These are phyloP conservation scores for Coranthus polyacanthus DNA, from an alignment of 2,797 vertebrate genomes.

Conservation along the genomic window DNA sequence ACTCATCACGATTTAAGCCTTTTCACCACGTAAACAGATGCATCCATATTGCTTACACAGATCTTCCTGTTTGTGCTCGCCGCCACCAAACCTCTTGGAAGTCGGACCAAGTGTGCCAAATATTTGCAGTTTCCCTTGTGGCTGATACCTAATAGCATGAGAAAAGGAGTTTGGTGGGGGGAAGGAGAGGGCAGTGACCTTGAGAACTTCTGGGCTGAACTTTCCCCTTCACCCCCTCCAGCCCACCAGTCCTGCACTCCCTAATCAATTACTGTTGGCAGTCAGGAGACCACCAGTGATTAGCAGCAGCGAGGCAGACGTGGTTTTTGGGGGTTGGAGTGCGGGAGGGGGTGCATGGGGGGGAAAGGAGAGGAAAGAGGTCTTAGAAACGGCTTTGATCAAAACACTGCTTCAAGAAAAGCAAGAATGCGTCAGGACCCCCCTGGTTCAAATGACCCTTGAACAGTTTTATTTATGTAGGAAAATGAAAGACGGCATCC, in stretches of 20 bases:
- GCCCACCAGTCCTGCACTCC: constrained; percentile 71
- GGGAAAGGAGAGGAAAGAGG: constrained; percentile 57
- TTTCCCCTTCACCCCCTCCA: constrained; percentile 70
- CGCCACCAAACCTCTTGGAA: constrained; percentile 68
- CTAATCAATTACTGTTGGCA: constrained; percentile 88
- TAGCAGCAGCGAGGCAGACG: constrained; percentile 77
- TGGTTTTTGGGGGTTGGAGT: constrained; percentile 65
- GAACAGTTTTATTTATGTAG: constrained; percentile 70
- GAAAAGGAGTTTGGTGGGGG: constrained; percentile 71
- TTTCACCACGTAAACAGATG: constrained; percentile 54
- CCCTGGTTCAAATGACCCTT: constrained; percentile 69
- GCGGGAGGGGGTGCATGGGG: constrained; percentile 44
- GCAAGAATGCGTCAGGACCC: constrained; percentile 56
- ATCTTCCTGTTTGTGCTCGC: constrained; percentile 76
- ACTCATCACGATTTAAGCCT: constrained; percentile 33
- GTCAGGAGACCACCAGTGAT: constrained; percentile 87
- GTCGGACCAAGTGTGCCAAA: constrained; percentile 75
- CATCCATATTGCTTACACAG: constrained; percentile 60
- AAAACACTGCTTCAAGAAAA: constrained; percentile 68
- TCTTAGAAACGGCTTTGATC: constrained; percentile 76
- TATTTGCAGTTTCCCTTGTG: constrained; percentile 80
- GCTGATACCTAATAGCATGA: constrained; percentile 84
- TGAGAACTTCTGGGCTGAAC: constrained; percentile 81
- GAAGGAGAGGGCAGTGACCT: constrained; percentile 81
- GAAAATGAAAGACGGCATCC: constrained; percentile 64